These are phyloP conservation scores for Poecilia picta DNA, from an alignment of 2,797 vertebrate genomes.

Conservation along the genomic window DNA sequence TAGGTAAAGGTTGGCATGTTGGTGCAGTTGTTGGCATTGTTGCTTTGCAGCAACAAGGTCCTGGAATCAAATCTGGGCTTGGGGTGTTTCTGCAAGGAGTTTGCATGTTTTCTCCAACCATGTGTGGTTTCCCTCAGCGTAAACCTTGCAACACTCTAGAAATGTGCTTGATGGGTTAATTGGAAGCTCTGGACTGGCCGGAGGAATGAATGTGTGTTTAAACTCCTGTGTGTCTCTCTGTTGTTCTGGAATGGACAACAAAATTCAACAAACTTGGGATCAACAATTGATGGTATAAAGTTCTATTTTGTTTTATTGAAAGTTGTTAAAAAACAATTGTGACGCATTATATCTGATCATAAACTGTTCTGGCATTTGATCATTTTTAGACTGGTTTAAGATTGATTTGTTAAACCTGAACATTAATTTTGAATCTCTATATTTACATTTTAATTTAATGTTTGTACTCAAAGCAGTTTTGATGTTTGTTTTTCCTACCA, in stretches of 20 bases:
- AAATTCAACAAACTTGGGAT: neutral
- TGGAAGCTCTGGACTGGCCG: neutral
- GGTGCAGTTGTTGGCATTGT: neutral
- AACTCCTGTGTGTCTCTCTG: neutral
- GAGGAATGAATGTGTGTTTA: neutral
- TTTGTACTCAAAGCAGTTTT: neutral
- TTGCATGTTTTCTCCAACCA: neutral
- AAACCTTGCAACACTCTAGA: neutral
- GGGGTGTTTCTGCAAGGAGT: neutral
- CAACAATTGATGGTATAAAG: neutral
- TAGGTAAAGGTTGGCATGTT: neutral
- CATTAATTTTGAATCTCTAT: neutral
- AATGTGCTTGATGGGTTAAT: neutral
- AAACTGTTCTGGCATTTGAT: neutral
- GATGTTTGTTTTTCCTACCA: conserved; percentile 15
- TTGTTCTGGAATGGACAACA: neutral
- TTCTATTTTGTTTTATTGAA: neutral
- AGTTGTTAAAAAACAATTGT: neutral
- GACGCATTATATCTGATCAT: neutral
- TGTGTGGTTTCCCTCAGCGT: neutral
- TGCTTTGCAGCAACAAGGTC: neutral
- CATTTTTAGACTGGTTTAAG: neutral
- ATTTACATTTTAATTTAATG: conserved; percentile 6
- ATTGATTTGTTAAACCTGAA: neutral
- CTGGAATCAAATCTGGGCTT: neutral